A percentile compares a stretch with the other conserved stretches of the same genome.
Evolutionary conservation across 23 tunicate genomes (phyloP).

Genomic region (Oikopleura albicans): DNA sequence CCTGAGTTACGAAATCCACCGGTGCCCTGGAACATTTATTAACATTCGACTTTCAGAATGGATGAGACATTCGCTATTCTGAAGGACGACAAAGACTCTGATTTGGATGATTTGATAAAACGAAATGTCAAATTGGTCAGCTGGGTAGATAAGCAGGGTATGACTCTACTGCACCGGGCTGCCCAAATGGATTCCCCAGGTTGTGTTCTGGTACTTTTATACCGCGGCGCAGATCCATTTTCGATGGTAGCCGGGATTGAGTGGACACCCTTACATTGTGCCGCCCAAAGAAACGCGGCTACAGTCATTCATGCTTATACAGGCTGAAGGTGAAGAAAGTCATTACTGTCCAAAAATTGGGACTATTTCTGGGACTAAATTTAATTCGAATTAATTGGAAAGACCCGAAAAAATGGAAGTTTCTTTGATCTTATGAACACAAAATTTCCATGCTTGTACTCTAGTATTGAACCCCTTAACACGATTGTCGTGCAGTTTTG

Average conservation of each 20-base stretch:
- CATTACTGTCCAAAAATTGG: too few relatives aligned
- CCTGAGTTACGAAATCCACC: too few relatives aligned
- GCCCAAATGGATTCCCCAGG: background rate
- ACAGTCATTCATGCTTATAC: background rate
- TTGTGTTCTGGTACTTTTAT: background rate
- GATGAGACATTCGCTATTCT: background rate
- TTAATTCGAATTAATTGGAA: too few relatives aligned
- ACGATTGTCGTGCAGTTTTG: too few relatives aligned
- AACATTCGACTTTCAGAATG: background rate
- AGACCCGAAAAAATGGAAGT: too few relatives aligned
- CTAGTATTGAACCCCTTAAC: too few relatives aligned
- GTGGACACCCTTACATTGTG: constrained; percentile 3
- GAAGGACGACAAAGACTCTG: background rate
- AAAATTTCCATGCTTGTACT: too few relatives aligned
- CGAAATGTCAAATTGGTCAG: background rate
- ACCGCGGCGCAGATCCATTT: constrained; percentile 14
- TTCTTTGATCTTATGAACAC: too few relatives aligned
- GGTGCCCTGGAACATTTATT: too few relatives aligned
- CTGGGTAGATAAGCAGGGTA: background rate
- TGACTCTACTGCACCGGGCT: background rate
- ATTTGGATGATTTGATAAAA: background rate
- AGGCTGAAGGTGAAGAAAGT: too few relatives aligned
- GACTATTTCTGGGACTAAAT: too few relatives aligned
- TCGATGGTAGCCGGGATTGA: background rate
- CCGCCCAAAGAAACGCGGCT: background rate